A percentile compares a stretch with the other conserved stretches of the same genome.
phyloP scores from a whole-genome alignment of 2,888 invertebrate species.

The Seladonia tumulorum region DNA sequence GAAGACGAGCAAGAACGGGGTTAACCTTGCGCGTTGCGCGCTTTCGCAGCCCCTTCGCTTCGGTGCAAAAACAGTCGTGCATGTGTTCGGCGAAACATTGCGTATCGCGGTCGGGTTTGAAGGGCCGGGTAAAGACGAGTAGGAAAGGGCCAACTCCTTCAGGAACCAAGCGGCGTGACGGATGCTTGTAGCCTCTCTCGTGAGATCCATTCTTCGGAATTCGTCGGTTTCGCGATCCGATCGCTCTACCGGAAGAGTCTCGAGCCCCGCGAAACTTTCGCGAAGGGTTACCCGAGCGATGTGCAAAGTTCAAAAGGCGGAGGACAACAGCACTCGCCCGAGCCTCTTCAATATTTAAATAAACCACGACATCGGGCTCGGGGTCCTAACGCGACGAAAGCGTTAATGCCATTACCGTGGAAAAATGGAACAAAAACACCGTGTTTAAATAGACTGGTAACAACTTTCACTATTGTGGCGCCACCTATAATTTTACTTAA shows the following conservation, averaged over 20 bases:
- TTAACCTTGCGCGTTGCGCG: constrained; percentile 39
- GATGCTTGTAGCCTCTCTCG: constrained; percentile 48
- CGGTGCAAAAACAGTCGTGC: constrained; percentile 28
- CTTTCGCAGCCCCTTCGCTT: constrained; percentile 23
- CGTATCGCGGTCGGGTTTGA: constrained; percentile 29
- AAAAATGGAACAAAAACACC: too few relatives aligned
- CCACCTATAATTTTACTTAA: too few relatives aligned
- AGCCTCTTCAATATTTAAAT: background rate
- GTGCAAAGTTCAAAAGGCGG: constrained; percentile 22
- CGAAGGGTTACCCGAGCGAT: constrained; percentile 14
- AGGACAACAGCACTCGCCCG: background rate
- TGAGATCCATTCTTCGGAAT: constrained; percentile 66
- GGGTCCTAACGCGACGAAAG: too few relatives aligned
- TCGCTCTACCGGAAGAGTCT: constrained; percentile 57
- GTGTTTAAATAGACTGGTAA: too few relatives aligned
- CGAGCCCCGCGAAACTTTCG: constrained; percentile 37
- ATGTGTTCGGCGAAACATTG: constrained; percentile 40
- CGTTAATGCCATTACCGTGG: too few relatives aligned
- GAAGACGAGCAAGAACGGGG: constrained; percentile 39
- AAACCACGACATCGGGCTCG: background rate
- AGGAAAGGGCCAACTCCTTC: constrained; percentile 60
- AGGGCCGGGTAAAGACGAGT: constrained; percentile 37
- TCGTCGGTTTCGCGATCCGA: constrained; percentile 49
- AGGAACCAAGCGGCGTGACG: constrained; percentile 65
- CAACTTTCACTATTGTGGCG: too few relatives aligned